Conservation (phyloP, 30 jellyfish, hydroid and myxozoan species). For the Pseudorhiza aurosa region DNA sequence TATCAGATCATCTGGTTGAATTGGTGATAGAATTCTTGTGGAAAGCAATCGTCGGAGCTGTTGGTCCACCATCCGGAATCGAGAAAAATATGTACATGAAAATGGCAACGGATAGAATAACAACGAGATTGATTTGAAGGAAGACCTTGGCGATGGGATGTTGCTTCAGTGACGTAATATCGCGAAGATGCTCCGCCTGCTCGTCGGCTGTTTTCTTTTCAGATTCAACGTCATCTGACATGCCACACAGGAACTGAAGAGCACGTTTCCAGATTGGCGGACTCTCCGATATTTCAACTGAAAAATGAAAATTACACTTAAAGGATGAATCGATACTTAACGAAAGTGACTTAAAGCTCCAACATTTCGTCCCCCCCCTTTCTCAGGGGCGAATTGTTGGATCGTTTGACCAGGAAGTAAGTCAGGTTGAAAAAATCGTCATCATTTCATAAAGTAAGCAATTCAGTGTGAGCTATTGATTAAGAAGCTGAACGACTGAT, state of each 20-base stretch:
- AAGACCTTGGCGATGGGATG: conserved; percentile 68
- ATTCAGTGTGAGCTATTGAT: too few relatives aligned
- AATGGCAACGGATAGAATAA: conserved; percentile 74
- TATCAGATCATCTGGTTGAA: too few relatives aligned
- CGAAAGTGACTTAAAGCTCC: too few relatives aligned
- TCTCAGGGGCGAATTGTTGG: too few relatives aligned
- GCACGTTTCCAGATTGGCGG: conserved; percentile 76
- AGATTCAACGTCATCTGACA: conserved; percentile 70
- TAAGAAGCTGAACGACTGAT: too few relatives aligned
- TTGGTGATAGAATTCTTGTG: too few relatives aligned
- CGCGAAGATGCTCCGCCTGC: conserved; percentile 84
- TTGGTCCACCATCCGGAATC: conserved; percentile 98
- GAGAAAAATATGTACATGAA: conserved; percentile 80
- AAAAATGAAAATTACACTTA: too few relatives aligned
- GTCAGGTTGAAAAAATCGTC: too few relatives aligned
- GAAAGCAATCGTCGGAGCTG: conserved; percentile 93
- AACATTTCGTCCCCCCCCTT: too few relatives aligned
- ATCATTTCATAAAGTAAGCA: too few relatives aligned
- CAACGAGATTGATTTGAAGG: conserved; percentile 49
- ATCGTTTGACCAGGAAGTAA: too few relatives aligned
- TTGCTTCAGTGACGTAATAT: conserved; percentile 83
- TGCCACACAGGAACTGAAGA: conserved; percentile 82
- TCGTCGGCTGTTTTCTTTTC: conserved; percentile 76
- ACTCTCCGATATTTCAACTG: conserved; percentile 40
- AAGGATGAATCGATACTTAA: too few relatives aligned